Conservation (phyloP, 2,888 invertebrate species). For the Pseudoips prasinana region DNA sequence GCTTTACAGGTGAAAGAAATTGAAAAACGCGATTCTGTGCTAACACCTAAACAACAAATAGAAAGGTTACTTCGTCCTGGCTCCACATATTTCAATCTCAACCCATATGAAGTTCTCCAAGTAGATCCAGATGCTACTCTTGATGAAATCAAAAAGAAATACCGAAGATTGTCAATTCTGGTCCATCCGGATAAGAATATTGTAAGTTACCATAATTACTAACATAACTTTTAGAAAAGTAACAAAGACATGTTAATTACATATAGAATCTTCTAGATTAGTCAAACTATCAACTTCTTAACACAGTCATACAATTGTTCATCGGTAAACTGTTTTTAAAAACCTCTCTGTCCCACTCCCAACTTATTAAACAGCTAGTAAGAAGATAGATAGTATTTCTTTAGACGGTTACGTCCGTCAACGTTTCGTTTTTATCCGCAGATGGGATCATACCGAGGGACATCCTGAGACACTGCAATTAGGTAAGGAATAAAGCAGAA, state of each 20-base stretch:
- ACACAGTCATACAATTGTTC: no score
- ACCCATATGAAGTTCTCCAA: constrained; percentile 96
- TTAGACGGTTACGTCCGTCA: constrained; percentile 79
- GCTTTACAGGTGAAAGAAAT: constrained; percentile 99
- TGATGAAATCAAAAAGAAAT: constrained; percentile 98
- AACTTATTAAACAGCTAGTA: constrained; percentile 18
- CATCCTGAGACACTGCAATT: constrained; percentile 45
- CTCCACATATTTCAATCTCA: constrained; percentile 99
- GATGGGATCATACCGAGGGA: constrained; percentile 63
- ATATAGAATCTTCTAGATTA: no score
- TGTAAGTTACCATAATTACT: constrained; percentile 44
- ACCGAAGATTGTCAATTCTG: constrained; percentile 96
- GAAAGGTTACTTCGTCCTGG: constrained; percentile 97
- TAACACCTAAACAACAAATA: constrained; percentile 98
- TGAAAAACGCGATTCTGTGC: constrained; percentile 97
- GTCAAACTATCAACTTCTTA: background rate
- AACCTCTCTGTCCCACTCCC: constrained; percentile 3
- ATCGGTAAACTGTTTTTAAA: no score
- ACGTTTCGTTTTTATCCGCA: constrained; percentile 79
- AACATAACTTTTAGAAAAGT: no score
- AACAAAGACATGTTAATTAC: no score
- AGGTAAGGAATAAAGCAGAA: constrained; percentile 60
- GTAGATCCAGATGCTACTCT: constrained; percentile 94
- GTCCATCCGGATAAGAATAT: constrained; percentile 99
- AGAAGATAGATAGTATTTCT: constrained; percentile 42